Evolutionary conservation across 2,113 vertebrate species (phyloP).

Genomic region (Rynchops niger): DNA sequence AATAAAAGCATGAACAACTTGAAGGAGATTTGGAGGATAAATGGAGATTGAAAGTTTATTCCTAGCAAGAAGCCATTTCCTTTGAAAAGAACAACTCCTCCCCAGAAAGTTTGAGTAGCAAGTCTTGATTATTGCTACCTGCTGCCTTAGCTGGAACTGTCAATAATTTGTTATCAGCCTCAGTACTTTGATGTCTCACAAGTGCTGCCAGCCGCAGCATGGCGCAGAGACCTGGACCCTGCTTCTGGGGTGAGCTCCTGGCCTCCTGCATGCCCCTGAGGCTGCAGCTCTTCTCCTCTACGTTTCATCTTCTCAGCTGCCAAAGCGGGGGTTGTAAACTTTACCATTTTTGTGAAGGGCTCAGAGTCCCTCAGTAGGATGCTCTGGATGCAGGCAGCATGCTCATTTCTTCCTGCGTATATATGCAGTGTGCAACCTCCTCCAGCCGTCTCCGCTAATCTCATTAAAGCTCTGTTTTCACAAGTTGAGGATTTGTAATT

Average conservation of each 20-base stretch:
- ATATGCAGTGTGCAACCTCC: neutral
- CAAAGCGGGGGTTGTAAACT: neutral
- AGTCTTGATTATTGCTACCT: neutral
- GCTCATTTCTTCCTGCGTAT: neutral
- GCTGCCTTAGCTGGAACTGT: neutral
- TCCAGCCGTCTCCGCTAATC: neutral
- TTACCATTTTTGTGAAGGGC: neutral
- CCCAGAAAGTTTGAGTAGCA: neutral
- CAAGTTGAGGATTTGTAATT: neutral
- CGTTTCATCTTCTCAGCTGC: neutral
- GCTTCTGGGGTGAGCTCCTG: neutral
- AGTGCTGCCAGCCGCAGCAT: neutral
- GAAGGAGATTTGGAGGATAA: neutral
- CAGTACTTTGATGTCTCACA: neutral
- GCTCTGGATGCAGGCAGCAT: neutral
- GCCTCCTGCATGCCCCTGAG: neutral
- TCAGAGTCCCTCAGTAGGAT: neutral
- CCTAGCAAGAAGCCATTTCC: neutral
- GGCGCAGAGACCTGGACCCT: neutral
- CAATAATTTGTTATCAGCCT: neutral
- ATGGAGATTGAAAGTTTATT: neutral
- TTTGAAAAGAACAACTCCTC: neutral
- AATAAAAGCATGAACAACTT: neutral
- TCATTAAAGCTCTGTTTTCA: neutral
- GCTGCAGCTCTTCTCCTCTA: neutral